Evolutionary conservation across 2,888 invertebrate genomes (phyloP), one percentile per base, ranked within the genome.

Genomic region (Epirrita christyi): DNA sequence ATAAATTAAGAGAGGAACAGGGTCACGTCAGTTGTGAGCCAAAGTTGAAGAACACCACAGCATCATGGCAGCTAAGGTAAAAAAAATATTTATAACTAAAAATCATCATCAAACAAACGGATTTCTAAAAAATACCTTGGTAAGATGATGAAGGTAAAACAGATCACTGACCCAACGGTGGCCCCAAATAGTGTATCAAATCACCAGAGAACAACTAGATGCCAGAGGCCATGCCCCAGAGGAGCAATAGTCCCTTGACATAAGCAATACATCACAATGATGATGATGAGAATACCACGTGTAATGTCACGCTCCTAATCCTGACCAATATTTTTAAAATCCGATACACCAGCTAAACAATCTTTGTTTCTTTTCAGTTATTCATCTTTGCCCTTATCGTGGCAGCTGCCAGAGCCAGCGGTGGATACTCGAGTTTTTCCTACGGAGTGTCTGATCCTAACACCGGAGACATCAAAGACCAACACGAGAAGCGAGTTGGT

Each of bases 401-500:
- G 53, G 77, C 76, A 29, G 72, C 82, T 13, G 80, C 64, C 53
- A 68, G 72, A 62, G 71, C 81, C 50, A 76, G 77, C 45, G 80
- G 76, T 3, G 80, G 83, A 48, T 80, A 76, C 69, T 81, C 80
- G 57, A 84, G 83, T 69, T 86, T 85, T 66, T 84, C 85, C 6
- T 86, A 86, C 59, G 85, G 84, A 28, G 86, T 86, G 6, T 78
- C 82, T 44, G 86, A 86, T 64, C 86, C 85, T 6, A 76, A 82
- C 70, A 86, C 86, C 34, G 85, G 85, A 38, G 86, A 85, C 58
- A 71, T 83, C 37, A 85, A 86, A 59, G 83, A 81, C 51, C 94
- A 94, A 76, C 92, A 93, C 47, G 94, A 94, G 79, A 92, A 91
- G 27, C 92, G 94, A 13, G 89, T 92, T 48, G 94, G 94, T 14